Evolutionary conservation across 2,113 vertebrate species (phyloP).

Genomic region (Pimephales promelas): DNA sequence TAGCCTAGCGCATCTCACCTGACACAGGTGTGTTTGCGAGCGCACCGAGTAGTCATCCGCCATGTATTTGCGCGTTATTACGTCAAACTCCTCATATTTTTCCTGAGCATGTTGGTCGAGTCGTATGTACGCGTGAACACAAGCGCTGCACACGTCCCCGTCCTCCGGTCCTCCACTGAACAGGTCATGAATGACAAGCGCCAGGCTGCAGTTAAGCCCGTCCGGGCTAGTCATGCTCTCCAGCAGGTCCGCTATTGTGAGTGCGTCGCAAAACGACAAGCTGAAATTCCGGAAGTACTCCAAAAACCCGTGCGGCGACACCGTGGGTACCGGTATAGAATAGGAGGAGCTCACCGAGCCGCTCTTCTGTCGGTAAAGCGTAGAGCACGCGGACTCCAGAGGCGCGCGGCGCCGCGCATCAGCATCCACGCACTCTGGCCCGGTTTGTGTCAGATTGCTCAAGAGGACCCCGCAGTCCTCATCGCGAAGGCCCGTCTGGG

Average conservation of each 20-base stretch:
- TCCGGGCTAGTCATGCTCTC: constrained; percentile 82
- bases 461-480: constrained; percentile 67
- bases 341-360: constrained; percentile 65
- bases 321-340: constrained; percentile 66
- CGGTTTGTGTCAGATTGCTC: constrained; percentile 74
- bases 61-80: constrained; percentile 85
- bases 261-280: constrained; percentile 85
- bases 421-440: constrained; percentile 63
- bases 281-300: constrained; percentile 84
- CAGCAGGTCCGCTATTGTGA: constrained; percentile 85
- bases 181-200: constrained; percentile 79
- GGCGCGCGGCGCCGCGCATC: constrained; percentile 65
- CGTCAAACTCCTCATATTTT: constrained; percentile 88
- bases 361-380: constrained; percentile 72
- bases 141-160: constrained; percentile 81
- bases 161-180: constrained; percentile 74
- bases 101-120: constrained; percentile 90
- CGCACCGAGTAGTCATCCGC: constrained; percentile 84
- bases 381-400: constrained; percentile 76
- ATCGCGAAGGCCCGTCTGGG: constrained; percentile 49
- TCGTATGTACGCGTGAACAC: constrained; percentile 82
- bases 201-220: constrained; percentile 83
- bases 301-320: constrained; percentile 79
- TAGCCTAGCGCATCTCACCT: not conserved
- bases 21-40: constrained; percentile 66